Percentiles rank a stretch among this genome's conserved stretches.
These are phyloP conservation scores for Amphiduros pacificus DNA, from an alignment of 2,888 invertebrate genomes.

Conservation along the genomic window DNA sequence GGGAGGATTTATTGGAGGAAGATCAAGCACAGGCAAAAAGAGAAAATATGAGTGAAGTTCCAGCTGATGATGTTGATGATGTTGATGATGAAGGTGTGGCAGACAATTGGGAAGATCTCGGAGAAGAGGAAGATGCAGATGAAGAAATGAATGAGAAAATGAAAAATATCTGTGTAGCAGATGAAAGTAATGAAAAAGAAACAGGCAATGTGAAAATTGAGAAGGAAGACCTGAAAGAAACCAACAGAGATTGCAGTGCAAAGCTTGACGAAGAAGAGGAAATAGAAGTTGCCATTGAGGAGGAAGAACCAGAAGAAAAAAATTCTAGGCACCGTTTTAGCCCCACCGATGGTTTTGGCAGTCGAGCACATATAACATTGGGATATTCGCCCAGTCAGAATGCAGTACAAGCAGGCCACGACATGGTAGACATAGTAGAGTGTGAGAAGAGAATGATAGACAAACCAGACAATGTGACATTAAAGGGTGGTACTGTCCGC, in stretches of 20 bases:
- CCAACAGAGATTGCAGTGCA: too few relatives aligned
- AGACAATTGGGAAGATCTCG: not conserved
- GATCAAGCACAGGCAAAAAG: not conserved
- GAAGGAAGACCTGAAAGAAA: too few relatives aligned
- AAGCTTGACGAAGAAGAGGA: too few relatives aligned
- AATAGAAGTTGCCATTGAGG: not conserved
- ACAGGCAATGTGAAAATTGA: too few relatives aligned
- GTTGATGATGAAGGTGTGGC: not conserved
- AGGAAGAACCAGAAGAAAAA: not conserved
- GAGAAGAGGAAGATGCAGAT: not conserved
- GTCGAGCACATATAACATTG: slow-evolving; percentile 25
- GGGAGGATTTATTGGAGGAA: not conserved
- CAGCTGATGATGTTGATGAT: not conserved
- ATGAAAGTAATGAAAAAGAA: too few relatives aligned
- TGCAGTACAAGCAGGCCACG: slow-evolving; percentile 26
- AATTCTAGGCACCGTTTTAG: not conserved
- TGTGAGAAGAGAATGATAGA: not conserved
- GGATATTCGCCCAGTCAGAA: slow-evolving; percentile 8
- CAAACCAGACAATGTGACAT: not conserved
- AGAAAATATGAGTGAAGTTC: not conserved
- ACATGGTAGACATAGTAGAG: slow-evolving; percentile 13
- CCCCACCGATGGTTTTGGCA: slow-evolving; percentile 12
- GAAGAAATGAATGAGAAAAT: too few relatives aligned
- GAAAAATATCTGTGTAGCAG: too few relatives aligned
- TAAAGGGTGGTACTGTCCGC: not conserved